phyloP scores from a whole-genome alignment of 2,888 invertebrate genomes.

The Sinopyrophorus schimmeli region DNA sequence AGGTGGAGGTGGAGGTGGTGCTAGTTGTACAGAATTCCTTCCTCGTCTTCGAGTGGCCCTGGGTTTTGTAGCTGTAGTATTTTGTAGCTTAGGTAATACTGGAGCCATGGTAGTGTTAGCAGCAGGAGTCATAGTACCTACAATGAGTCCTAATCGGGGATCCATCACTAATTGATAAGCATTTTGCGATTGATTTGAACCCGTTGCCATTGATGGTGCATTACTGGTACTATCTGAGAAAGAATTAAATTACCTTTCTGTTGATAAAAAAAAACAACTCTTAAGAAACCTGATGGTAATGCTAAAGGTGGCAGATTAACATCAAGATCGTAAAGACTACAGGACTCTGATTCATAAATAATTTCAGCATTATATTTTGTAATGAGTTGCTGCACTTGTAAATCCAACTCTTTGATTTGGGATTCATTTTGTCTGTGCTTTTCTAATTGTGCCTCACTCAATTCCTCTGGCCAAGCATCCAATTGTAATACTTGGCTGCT shows the following conservation, averaged over 20 bases:
- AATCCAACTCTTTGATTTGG: constrained; percentile 68
- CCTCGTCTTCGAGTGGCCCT: constrained; percentile 17
- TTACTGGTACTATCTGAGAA: too few relatives aligned
- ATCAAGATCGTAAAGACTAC: constrained; percentile 64
- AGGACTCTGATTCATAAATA: constrained; percentile 68
- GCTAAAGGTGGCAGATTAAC: constrained; percentile 16
- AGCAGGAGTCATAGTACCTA: constrained; percentile 51
- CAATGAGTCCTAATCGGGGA: constrained; percentile 56
- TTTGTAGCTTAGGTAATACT: constrained; percentile 8
- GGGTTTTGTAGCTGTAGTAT: constrained; percentile 12
- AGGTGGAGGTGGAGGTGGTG: neutral
- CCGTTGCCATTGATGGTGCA: too few relatives aligned
- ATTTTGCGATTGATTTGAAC: constrained; percentile 22
- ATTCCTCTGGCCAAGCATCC: constrained; percentile 73
- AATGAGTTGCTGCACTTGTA: constrained; percentile 63
- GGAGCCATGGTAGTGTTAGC: constrained; percentile 17
- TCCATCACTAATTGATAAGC: constrained; percentile 59
- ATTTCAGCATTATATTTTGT: constrained; percentile 65
- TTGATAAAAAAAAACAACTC: too few relatives aligned
- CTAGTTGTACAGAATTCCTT: constrained; percentile 19
- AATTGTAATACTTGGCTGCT: constrained; percentile 60
- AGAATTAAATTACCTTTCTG: too few relatives aligned
- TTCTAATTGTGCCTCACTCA: constrained; percentile 67
- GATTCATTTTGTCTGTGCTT: constrained; percentile 66
- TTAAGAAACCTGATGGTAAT: neutral